Evolutionary conservation across 2,888 invertebrate species (phyloP), one percentile per base, ranked within the genome.

Genomic region (Encarsia formosa): DNA sequence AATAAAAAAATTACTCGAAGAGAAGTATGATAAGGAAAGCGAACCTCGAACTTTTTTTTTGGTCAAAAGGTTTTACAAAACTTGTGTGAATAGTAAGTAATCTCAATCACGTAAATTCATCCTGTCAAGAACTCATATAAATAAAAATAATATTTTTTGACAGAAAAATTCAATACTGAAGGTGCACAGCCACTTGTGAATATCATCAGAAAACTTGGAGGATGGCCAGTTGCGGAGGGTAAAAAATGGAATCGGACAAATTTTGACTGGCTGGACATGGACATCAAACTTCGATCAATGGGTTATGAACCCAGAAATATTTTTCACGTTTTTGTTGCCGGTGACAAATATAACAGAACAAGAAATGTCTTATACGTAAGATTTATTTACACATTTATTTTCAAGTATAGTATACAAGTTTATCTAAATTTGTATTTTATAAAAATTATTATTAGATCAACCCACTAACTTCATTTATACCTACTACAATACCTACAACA

Each of bases 71-170:
- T 48, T 59, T 5, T 62, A 59, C 22, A 19, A 49, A 48, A 49
- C 58, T 31, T 59, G 62, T 43, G 58, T 58, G 55, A 53, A 62
- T 44, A n/a, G n/a, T n/a, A n/a, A n/a, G n/a, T n/a, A n/a, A n/a
- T n/a, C n/a, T n/a, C n/a, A n/a, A n/a, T n/a, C n/a, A n/a, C n/a
- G n/a, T n/a, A n/a, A n/a, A n/a, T n/a, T n/a, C n/a, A n/a, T n/a
- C n/a, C n/a, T n/a, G n/a, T n/a, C n/a, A n/a, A n/a, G n/a, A n/a
- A n/a, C n/a, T n/a, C n/a, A n/a, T n/a, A n/a, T n/a, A n/a, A n/a
- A n/a, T n/a, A n/a, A n/a, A n/a, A n/a, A n/a, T n/a, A n/a, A n/a
- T n/a, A n/a, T n/a, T n/a, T n/a, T n/a, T n/a, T n/a, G n/a, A n/a
- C n/a, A n/a, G n/a, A n/a, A n/a, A n/a, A n/a, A n/a, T n/a, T n/a